phyloP scores from a whole-genome alignment of 2,113 vertebrate genomes.

The Micronycteris hirsuta region DNA sequence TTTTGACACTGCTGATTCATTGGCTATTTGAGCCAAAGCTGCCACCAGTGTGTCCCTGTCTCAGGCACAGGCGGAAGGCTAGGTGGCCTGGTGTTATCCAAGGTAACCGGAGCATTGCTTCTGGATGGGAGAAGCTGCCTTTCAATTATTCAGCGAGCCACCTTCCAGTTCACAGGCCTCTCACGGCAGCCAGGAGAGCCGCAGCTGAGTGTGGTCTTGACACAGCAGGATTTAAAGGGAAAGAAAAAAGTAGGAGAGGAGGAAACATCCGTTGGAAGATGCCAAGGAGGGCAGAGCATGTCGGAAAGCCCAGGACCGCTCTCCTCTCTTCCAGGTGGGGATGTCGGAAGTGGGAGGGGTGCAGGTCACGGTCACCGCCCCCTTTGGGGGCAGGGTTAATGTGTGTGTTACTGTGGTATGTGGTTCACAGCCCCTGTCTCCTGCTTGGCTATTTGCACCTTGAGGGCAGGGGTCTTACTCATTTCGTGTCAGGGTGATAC shows the following conservation, averaged over 20 bases:
- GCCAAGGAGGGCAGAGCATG: not conserved
- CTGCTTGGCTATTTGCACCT: not conserved
- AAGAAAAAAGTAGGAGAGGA: not conserved
- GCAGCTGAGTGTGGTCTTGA: not conserved
- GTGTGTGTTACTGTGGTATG: not conserved
- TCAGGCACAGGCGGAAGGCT: not conserved
- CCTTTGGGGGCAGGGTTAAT: too few relatives aligned
- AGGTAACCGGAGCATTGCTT: not conserved
- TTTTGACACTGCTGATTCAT: not conserved
- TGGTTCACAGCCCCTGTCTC: not conserved
- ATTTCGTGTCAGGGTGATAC: not conserved
- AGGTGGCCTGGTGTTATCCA: conserved; percentile 28
- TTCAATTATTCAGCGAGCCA: conserved; percentile 55
- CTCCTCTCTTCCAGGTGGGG: not conserved
- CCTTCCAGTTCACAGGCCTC: not conserved
- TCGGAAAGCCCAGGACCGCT: not conserved
- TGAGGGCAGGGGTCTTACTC: not conserved
- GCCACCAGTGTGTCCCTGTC: not conserved
- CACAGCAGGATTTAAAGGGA: not conserved
- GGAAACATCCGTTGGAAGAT: not conserved
- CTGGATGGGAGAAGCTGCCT: conserved; percentile 28
- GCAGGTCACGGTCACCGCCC: rapidly evolving
- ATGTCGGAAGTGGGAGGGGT: not conserved
- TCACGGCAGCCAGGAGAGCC: not conserved
- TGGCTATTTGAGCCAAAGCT: not conserved